Percentiles rank a stretch among this genome's conserved stretches.
phyloP scores from a whole-genome alignment of 2,888 invertebrate genomes.

The Steromphala cineraria region DNA sequence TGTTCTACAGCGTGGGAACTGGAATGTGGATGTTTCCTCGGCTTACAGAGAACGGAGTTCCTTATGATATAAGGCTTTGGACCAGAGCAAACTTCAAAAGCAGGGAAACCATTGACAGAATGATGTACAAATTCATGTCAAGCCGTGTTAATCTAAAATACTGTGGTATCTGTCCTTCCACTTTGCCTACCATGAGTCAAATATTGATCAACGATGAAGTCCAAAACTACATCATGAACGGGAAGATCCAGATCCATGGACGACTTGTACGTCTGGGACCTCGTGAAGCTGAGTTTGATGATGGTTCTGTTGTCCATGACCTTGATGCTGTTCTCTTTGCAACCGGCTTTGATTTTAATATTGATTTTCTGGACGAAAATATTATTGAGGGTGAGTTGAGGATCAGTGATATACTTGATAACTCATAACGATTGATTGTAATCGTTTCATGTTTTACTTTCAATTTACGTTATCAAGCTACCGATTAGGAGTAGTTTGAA shows the following conservation, averaged over 20 bases:
- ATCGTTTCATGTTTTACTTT: too few species aligned
- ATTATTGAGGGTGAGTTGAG: background rate
- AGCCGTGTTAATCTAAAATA: background rate
- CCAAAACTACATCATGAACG: constrained; percentile 74
- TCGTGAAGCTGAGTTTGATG: constrained; percentile 63
- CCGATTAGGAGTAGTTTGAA: too few species aligned
- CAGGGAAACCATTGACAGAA: background rate
- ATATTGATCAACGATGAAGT: constrained; percentile 74
- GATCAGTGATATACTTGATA: too few species aligned
- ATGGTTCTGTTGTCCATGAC: constrained; percentile 55
- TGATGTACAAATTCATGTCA: background rate
- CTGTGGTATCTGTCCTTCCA: background rate
- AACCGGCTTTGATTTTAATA: constrained; percentile 75
- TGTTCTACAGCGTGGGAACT: background rate
- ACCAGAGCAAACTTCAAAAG: background rate
- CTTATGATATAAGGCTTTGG: background rate
- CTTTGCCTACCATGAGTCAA: background rate
- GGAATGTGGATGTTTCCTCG: background rate
- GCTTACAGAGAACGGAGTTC: background rate
- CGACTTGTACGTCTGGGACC: constrained; percentile 64
- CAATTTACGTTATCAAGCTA: too few species aligned
- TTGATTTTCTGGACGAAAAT: constrained; percentile 63
- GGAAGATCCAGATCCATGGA: constrained; percentile 68
- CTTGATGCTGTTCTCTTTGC: constrained; percentile 72
- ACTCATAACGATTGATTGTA: too few species aligned